Evolutionary conservation across 2,113 vertebrate species (phyloP), one percentile per base, ranked within the genome.

Genomic region (Rhea americana): DNA sequence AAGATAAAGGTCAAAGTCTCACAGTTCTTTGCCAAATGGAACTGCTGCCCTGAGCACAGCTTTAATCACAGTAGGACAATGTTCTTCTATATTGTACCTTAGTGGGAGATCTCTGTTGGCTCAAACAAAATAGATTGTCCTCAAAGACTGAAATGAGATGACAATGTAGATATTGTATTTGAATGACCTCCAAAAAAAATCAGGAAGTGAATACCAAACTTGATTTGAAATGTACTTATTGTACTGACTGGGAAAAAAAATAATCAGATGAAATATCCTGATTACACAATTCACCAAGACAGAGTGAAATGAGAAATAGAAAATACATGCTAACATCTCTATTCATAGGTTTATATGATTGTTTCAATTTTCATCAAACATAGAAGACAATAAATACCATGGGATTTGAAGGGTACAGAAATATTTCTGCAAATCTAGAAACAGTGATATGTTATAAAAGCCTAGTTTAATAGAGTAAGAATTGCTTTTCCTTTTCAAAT

Each of bases 141-240:
- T 97, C 89, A 88, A 95, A 96, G 93, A 93, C 92, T 93, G 71
- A 97, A 97, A 97, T 91, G 83, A 96, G 91, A 97, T 96, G 93
- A 97, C 93, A 96, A 18, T 95, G 70, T 93, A 91, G 90, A 92
- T 97, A 93, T 89, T 96, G 95, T 84, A 96, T 96, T 96, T 97
- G 97, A 96, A 91, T 82, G 95, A 97, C 95, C 96, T 97, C 93
- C 79, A 95, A 92, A 84, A 94, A 85, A 97, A 94, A 97, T 96
- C 89, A 96, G 85, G 96, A 97, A 96, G 89, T 93, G 74, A 96
- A 97, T 96, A 90, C 91, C 91, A 96, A 97, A 96, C 72, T 95
- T 96, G 70, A 93, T 95, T 96, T 96, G 95, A 97, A 96, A 96
- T 94, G 85, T 96, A 82, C 80, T 94, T 91, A 83, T 95, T 89